A percentile compares a stretch with the other conserved stretches of the same genome.
Evolutionary conservation across 2,888 invertebrate species (phyloP).

Genomic region (Zaprionus lineosus): DNA sequence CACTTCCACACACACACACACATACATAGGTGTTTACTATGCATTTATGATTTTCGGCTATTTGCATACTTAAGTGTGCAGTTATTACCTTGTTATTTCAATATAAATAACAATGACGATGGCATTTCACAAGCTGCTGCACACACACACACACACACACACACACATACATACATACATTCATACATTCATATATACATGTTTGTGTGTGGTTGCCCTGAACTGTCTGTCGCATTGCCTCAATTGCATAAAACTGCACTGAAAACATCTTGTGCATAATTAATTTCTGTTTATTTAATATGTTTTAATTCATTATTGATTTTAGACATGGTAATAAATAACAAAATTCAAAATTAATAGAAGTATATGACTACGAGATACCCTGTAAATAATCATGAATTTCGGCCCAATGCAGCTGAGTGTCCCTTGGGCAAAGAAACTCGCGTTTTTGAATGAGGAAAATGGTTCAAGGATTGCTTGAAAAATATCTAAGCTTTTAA

Average conservation of each 20-base stretch:
- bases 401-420: no score
- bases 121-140: slow-evolving; percentile 41
- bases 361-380: not conserved
- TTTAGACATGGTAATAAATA: slow-evolving; percentile 27
- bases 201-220: slow-evolving; percentile 6
- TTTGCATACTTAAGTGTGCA: slow-evolving; percentile 80
- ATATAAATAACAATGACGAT: slow-evolving; percentile 68
- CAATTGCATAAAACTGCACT: slow-evolving; percentile 49
- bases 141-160: slow-evolving; percentile 8
- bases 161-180: not conserved
- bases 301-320: slow-evolving; percentile 74
- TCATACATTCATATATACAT: not conserved
- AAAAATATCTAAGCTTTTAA: no score
- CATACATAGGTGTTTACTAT: slow-evolving; percentile 30
- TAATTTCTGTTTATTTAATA: slow-evolving; percentile 75
- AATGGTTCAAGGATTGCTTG: no score
- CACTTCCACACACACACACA: slow-evolving; percentile 2
- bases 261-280: slow-evolving; percentile 70
- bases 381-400: no score
- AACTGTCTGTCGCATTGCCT: slow-evolving; percentile 43
- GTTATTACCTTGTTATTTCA: slow-evolving; percentile 79
- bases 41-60: slow-evolving; percentile 67
- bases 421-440: no score
- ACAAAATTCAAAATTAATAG: slow-evolving; percentile 10
- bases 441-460: no score